A percentile compares a stretch with the other conserved stretches of the same genome.
Conservation (phyloP, 2,888 invertebrate genomes). For the Pollenia labialis region DNA sequence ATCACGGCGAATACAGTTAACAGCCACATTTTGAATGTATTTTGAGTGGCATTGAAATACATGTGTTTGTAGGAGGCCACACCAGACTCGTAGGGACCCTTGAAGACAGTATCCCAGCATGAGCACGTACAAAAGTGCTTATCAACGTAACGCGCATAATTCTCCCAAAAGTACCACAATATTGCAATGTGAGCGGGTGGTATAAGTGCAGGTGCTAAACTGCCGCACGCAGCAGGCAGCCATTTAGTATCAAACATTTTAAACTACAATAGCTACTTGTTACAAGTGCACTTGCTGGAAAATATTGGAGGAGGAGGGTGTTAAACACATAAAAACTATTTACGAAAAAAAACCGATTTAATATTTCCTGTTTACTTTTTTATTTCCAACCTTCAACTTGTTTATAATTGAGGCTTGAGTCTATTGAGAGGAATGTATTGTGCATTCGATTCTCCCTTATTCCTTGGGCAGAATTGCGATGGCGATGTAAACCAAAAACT, state of each 20-base stretch:
- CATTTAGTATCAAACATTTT: slow-evolving; percentile 83
- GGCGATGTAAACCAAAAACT: no score
- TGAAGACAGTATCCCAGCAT: slow-evolving; percentile 91
- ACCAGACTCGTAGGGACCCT: slow-evolving; percentile 89
- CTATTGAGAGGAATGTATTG: neutral
- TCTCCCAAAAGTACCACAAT: slow-evolving; percentile 88
- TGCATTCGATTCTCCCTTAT: no score
- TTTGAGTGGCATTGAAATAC: slow-evolving; percentile 88
- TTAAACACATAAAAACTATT: neutral
- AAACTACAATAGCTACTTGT: slow-evolving; percentile 13
- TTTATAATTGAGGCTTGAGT: neutral
- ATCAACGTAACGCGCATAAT: slow-evolving; percentile 88
- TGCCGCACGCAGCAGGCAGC: slow-evolving; percentile 83
- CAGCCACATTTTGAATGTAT: slow-evolving; percentile 88
- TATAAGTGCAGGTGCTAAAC: slow-evolving; percentile 85
- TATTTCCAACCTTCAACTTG: neutral
- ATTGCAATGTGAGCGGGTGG: slow-evolving; percentile 87
- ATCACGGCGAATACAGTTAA: slow-evolving; percentile 86
- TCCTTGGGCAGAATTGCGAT: no score
- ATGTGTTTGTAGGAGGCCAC: slow-evolving; percentile 89
- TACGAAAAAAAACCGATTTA: neutral
- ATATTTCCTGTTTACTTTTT: neutral
- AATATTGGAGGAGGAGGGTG: neutral
- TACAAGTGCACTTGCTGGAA: neutral
- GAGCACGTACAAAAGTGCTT: slow-evolving; percentile 88